Base-by-base conservation (phyloP, 2,113 vertebrate species). In the Zingel zingel region DNA sequence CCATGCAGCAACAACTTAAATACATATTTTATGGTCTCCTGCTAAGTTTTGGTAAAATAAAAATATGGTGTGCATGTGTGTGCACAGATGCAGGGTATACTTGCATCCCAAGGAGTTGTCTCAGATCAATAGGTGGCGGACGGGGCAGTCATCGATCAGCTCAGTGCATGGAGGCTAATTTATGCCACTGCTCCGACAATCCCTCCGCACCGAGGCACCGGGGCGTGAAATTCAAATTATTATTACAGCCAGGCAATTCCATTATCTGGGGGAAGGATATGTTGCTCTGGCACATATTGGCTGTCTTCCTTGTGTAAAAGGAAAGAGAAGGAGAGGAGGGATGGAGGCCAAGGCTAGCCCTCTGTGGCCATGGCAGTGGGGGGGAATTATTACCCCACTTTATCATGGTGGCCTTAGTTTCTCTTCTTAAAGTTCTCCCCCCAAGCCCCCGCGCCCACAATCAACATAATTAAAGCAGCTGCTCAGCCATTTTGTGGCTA, bases 201-300 rank as follows among this genome's bases (percentile, higher is more conserved):
- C 92, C 88, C 84, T 94, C 86, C 86, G 71, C 80, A 85, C 89
- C n/a, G 39, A 89, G 83, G 91, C 92, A 92, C 85, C 82, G 62
- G 93, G 86, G 92, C 76, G 89, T 94, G 94, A 95, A 95, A 95
- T 95, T 96, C 90, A 95, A 95, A 96, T 95, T 93, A 94, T 94
- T 95, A 94, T 95, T 94, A 94, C 87, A 95, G 94, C 83, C 92
- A 90, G 88, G 90, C 92, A 93, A 94, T 94, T 95, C 93, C 93
- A 95, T 95, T 94, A 95, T 94, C 91, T 86, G 84, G 88, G 78
- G 92, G 88, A 90, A 93, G 92, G 89, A 93, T 93, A 89, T 93
- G 92, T 90, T 82, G 84, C 79, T 89, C 90, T 79, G 88, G 87
- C 88, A 86, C 81, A 93, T 93, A 94, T 92, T 89, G 92, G 90